These are phyloP conservation scores for Martes flavigula DNA, from an alignment of 2,797 vertebrate species.

Conservation along the genomic window DNA sequence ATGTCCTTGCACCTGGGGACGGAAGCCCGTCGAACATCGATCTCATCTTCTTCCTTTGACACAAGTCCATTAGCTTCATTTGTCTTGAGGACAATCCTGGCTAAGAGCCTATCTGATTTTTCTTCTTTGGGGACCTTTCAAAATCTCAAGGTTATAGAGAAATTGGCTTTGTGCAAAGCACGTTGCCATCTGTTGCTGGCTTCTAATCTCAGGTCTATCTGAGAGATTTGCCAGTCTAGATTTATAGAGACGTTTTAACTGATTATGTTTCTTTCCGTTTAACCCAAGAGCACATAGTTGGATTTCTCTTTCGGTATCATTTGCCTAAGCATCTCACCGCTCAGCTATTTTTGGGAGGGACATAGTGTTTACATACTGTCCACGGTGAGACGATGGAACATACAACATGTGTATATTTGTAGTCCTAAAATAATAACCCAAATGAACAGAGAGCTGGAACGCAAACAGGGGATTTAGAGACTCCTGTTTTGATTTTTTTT, in stretches of 20 bases:
- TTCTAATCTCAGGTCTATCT: conserved; percentile 59
- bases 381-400: background rate
- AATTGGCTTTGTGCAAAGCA: conserved; percentile 57
- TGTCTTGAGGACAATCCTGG: conserved; percentile 60
- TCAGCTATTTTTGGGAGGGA: background rate
- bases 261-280: conserved; percentile 31
- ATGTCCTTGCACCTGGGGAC: conserved; percentile 16
- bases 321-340: background rate
- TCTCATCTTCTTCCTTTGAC: conserved; percentile 72
- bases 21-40: background rate
- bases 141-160: conserved; percentile 73
- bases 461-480: background rate
- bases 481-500: background rate
- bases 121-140: conserved; percentile 62
- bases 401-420: background rate
- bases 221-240: conserved; percentile 48
- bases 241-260: conserved; percentile 41
- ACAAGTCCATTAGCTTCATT: conserved; percentile 70
- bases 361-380: background rate
- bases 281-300: conserved; percentile 2
- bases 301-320: background rate
- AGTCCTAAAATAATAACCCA: background rate
- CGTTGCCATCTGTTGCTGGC: conserved; percentile 67
- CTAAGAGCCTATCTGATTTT: conserved; percentile 53
- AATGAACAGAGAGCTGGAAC: background rate